Percentiles rank a stretch among this genome's conserved stretches.
These are phyloP conservation scores for Lypha dubia DNA, from an alignment of 2,888 invertebrate species.

Conservation along the genomic window DNA sequence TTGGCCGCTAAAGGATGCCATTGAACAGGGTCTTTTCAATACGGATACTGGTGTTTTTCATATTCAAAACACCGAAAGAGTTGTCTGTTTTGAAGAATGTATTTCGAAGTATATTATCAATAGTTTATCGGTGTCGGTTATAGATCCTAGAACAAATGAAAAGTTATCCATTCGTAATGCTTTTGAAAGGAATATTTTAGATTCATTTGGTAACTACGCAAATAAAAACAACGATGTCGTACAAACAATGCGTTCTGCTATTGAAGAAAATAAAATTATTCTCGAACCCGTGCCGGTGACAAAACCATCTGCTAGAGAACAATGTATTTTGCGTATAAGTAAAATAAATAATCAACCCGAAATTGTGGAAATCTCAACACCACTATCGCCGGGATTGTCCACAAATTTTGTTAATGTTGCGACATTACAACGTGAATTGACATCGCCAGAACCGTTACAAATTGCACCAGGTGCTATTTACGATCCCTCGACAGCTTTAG, in stretches of 20 bases:
- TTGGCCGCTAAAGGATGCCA: conserved; percentile 92
- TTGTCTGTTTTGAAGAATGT: conserved; percentile 94
- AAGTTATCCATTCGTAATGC: conserved; percentile 88
- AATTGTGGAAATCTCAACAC: conserved; percentile 88
- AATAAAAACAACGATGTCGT: conserved; percentile 86
- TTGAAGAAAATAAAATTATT: conserved; percentile 87
- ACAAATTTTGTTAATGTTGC: conserved; percentile 84
- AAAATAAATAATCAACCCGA: conserved; percentile 89
- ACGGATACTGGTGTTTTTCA: conserved; percentile 92
- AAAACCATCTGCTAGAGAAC: conserved; percentile 83
- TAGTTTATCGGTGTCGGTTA: conserved; percentile 90
- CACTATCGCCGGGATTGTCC: conserved; percentile 83
- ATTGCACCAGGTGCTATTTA: conserved; percentile 89
- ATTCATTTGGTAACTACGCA: conserved; percentile 90
- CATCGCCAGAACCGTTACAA: conserved; percentile 88
- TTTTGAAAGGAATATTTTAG: conserved; percentile 90
- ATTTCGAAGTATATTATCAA: conserved; percentile 93
- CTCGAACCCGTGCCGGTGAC: conserved; percentile 85
- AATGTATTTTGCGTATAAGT: conserved; percentile 88
- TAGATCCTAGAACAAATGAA: conserved; percentile 90
- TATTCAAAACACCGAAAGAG: conserved; percentile 93
- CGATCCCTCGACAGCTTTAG: conserved; percentile 90
- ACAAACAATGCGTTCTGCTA: conserved; percentile 88
- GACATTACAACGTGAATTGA: conserved; percentile 83
- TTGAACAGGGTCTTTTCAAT: conserved; percentile 92